Evolutionary conservation across 2,113 vertebrate genomes (phyloP), one percentile per base, ranked within the genome.

Genomic region (Bubo blakistoni): DNA sequence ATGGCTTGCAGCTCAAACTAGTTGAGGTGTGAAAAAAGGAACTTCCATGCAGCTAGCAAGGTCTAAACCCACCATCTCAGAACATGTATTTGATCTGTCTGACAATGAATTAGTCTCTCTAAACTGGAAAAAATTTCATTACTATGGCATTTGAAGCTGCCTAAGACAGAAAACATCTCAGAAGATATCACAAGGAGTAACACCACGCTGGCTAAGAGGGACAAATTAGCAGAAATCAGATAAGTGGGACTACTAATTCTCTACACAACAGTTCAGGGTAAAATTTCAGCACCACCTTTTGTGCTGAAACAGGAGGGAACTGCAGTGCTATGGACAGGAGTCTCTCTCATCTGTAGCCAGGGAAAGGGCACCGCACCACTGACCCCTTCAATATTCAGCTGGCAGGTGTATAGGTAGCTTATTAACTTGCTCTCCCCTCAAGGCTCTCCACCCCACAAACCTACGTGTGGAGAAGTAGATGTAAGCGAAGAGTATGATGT

Each of bases 401-500:
- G 46, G 24, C 29, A 18, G 10, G 7, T 13, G 30, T 22, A 6
- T 3, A 25, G 20, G 9, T 3, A 25, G 16, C 19, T 61, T 20
- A 6, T 9, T 13, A 21, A 11, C 34, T n/a, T 29, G 18, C 34
- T 49, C 32, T 47, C 54, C 38, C 24, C 52, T 22, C 61, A 11
- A 2, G n/a, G 74, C n/a, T 66, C 81, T 29, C 55, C 27, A 9
- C 17, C 69, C 81, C 30, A 10, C 36, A 57, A 29, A 98, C 99
- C 95, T 92, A 99, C 99, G 98, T 25, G 99, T 99, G 97, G 99
- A 99, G 98, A 99, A 99, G 98, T 99, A 99, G 98, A 99, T 99
- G 98, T 99, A 99, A 86, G 99, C 99, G 1, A 99, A 99, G 44
- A 99, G 98, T 93, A 99, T 99, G 97, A 99, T 99, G 98, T 99